phyloP scores from a whole-genome alignment of 2,113 vertebrate genomes.

The Daubentonia madagascariensis region DNA sequence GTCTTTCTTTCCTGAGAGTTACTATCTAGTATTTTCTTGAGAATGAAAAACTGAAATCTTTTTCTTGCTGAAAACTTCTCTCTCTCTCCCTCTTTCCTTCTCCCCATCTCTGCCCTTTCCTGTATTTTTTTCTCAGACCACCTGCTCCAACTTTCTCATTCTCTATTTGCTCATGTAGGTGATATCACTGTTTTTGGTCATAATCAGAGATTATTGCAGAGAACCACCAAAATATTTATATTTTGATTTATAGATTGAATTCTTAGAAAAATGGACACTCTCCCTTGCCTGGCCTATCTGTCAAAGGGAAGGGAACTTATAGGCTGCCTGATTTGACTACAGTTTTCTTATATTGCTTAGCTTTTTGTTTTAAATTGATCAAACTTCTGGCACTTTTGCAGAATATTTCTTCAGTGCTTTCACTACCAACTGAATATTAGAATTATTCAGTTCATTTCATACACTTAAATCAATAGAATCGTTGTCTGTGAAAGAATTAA shows the following conservation, averaged over 20 bases:
- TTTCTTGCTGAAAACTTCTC: not conserved
- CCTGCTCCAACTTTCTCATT: accelerated
- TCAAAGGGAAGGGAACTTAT: not conserved
- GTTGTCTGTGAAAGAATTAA: slow-evolving; percentile 3
- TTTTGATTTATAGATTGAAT: not conserved
- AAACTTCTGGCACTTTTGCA: not conserved
- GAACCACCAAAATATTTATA: not conserved
- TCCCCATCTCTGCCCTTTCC: accelerated
- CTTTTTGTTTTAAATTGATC: not conserved
- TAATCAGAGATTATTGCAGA: not conserved
- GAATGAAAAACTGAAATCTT: not conserved
- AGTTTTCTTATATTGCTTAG: not conserved
- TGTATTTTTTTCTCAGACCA: accelerated
- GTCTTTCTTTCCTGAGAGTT: not conserved
- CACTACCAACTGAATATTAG: not conserved
- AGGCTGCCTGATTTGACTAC: not conserved
- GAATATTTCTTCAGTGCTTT: not conserved
- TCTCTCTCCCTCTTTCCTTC: not conserved
- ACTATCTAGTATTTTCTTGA: not conserved
- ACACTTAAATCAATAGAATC: not conserved
- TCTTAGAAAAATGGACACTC: not conserved
- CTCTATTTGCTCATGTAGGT: too few relatives aligned
- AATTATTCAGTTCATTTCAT: not conserved
- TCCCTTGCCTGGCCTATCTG: not conserved
- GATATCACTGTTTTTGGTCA: not conserved